phyloP scores from a whole-genome alignment of 2,113 vertebrate genomes.

The Bufo bufo region DNA sequence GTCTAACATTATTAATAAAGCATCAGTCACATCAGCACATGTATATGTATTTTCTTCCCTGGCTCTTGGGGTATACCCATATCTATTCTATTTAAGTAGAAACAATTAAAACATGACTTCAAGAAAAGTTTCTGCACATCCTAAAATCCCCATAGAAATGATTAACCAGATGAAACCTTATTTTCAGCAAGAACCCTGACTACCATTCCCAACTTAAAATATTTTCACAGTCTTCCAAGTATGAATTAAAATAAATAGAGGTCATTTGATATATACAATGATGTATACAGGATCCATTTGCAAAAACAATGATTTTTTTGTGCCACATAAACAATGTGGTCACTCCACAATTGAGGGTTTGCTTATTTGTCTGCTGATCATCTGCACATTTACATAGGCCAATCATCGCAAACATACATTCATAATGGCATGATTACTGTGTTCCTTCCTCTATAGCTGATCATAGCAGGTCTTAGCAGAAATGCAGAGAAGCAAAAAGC shows the following conservation, averaged over 20 bases:
- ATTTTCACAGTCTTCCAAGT: neutral
- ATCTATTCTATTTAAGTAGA: neutral
- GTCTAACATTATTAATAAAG: slow-evolving; percentile 35
- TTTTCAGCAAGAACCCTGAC: neutral
- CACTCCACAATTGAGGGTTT: too few relatives aligned
- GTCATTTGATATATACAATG: too few relatives aligned
- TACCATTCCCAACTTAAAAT: neutral
- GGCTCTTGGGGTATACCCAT: neutral
- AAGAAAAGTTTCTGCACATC: slow-evolving; percentile 2
- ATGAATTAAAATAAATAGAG: neutral
- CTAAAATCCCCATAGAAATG: slow-evolving; percentile 20
- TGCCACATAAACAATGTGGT: too few relatives aligned
- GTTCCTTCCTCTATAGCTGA: too few relatives aligned
- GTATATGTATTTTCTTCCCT: neutral
- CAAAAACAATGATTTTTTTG: too few relatives aligned
- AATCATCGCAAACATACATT: too few relatives aligned
- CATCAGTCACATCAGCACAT: slow-evolving; percentile 35
- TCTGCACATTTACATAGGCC: too few relatives aligned
- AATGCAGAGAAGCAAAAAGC: too few relatives aligned
- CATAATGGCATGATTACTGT: too few relatives aligned
- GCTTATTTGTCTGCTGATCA: too few relatives aligned
- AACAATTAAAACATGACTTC: slow-evolving; percentile 49
- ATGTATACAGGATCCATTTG: too few relatives aligned
- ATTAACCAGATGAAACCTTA: slow-evolving; percentile 32
- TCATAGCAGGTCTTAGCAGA: too few relatives aligned